Conservation (phyloP, 2,113 vertebrate species). For the Xiphophorus hellerii region DNA sequence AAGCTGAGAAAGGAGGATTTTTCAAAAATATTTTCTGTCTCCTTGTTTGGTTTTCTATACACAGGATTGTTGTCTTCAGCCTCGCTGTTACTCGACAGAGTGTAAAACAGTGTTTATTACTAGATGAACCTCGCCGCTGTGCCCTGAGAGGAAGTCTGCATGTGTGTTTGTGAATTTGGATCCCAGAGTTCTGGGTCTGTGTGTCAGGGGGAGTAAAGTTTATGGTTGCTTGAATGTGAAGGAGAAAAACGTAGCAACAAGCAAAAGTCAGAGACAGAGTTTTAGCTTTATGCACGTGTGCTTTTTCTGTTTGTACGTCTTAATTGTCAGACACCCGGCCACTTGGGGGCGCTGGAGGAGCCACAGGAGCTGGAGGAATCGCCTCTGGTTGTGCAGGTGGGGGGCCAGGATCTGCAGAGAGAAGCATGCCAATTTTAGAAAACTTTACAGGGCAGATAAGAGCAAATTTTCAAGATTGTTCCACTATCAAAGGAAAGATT, state of each 20-base stretch:
- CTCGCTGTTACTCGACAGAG: constrained; percentile 46
- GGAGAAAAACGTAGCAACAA: constrained; percentile 46
- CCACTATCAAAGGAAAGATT: too few relatives aligned
- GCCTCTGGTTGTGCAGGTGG: constrained; percentile 82
- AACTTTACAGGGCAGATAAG: not conserved
- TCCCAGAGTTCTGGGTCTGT: constrained; percentile 52
- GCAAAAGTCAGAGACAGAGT: constrained; percentile 59
- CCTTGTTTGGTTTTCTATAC: constrained; percentile 38
- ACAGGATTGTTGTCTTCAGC: constrained; percentile 51
- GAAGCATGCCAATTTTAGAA: constrained; percentile 19
- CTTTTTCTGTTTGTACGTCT: constrained; percentile 35
- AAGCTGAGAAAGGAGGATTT: constrained; percentile 5
- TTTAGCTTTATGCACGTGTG: constrained; percentile 34
- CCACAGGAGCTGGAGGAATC: constrained; percentile 81
- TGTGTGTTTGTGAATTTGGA: constrained; percentile 39
- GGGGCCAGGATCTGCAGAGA: constrained; percentile 67
- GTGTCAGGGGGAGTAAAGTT: constrained; percentile 18
- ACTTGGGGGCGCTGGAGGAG: constrained; percentile 79
- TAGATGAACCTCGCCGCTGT: constrained; percentile 61
- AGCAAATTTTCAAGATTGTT: too few relatives aligned
- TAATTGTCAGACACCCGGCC: constrained; percentile 76
- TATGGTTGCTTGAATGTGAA: constrained; percentile 29
- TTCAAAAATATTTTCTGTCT: constrained; percentile 13
- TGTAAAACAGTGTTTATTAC: constrained; percentile 72
- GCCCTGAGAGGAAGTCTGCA: constrained; percentile 69